A percentile compares a stretch with the other conserved stretches of the same genome.
phyloP scores from a whole-genome alignment of 2,797 vertebrate species.

The Sus cebifrons region DNA sequence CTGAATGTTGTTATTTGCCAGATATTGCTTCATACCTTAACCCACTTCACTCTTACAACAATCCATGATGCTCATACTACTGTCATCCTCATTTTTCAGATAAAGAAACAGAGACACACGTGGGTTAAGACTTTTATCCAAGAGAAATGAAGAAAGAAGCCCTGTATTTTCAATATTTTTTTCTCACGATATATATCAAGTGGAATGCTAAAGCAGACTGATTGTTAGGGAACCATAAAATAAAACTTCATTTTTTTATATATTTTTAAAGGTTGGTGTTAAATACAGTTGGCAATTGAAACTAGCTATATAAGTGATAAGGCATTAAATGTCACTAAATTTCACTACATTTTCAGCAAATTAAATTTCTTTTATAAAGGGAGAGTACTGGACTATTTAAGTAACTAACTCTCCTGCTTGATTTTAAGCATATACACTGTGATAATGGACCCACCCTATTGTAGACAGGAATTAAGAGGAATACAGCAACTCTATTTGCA shows the following conservation, averaged over 20 bases:
- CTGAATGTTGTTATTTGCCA: neutral
- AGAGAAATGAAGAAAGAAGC: neutral
- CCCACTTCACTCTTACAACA: neutral
- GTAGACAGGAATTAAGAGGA: neutral
- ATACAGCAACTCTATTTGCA: neutral
- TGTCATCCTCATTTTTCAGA: neutral
- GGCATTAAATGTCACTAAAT: neutral
- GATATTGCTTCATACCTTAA: neutral
- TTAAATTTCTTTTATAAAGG: neutral
- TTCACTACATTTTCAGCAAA: neutral
- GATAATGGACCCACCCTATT: neutral
- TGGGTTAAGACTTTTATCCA: neutral
- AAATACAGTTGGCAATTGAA: neutral
- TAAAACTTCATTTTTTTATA: neutral
- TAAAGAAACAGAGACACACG: neutral
- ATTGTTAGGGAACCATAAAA: neutral
- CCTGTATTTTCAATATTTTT: neutral
- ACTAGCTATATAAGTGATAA: neutral
- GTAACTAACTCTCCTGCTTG: neutral
- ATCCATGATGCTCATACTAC: neutral
- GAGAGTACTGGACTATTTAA: neutral
- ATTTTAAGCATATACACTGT: neutral
- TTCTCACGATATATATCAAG: neutral
- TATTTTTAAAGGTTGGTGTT: neutral
- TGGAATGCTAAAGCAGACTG: neutral